phyloP scores from a whole-genome alignment of 2,797 vertebrate species.

The Staurois parvus region DNA sequence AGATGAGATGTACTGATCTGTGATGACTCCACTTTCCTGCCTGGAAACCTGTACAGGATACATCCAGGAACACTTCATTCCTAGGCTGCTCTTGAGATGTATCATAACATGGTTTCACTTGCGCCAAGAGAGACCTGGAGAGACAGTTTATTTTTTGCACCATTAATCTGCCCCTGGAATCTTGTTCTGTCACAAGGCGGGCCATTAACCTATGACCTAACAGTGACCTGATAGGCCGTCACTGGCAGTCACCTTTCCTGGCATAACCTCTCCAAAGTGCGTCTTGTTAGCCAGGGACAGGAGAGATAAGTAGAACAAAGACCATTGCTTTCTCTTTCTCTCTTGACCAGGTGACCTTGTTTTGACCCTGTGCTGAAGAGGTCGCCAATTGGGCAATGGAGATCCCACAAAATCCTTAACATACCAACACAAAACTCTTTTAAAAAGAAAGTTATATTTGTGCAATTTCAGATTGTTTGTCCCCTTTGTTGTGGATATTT shows the following conservation, averaged over 20 bases:
- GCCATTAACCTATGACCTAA: constrained; percentile 25
- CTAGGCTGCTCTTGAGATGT: constrained; percentile 34
- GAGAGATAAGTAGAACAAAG: constrained; percentile 65
- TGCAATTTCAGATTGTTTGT: not conserved
- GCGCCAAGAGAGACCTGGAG: constrained; percentile 43
- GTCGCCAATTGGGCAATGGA: fast-evolving
- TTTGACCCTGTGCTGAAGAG: constrained; percentile 68
- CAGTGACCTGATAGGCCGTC: constrained; percentile 61
- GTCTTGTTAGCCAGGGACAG: constrained; percentile 3
- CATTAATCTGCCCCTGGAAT: constrained; percentile 58
- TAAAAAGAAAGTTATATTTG: constrained; percentile 19
- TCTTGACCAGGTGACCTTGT: constrained; percentile 64
- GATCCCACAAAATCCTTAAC: not conserved
- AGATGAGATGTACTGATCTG: constrained; percentile 47
- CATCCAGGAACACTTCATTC: constrained; percentile 55
- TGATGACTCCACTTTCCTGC: constrained; percentile 1
- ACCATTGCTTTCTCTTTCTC: constrained; percentile 66
- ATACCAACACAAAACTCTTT: constrained; percentile 19
- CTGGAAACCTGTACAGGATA: constrained; percentile 44
- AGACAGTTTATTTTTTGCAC: constrained; percentile 55
- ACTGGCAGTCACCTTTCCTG: constrained; percentile 53
- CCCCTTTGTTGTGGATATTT: not conserved
- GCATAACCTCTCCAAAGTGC: constrained; percentile 39
- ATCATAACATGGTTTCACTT: constrained; percentile 53
- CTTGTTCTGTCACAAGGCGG: constrained; percentile 9